phyloP scores from a whole-genome alignment of 2,888 invertebrate genomes.

The Ephialtes manifestator region DNA sequence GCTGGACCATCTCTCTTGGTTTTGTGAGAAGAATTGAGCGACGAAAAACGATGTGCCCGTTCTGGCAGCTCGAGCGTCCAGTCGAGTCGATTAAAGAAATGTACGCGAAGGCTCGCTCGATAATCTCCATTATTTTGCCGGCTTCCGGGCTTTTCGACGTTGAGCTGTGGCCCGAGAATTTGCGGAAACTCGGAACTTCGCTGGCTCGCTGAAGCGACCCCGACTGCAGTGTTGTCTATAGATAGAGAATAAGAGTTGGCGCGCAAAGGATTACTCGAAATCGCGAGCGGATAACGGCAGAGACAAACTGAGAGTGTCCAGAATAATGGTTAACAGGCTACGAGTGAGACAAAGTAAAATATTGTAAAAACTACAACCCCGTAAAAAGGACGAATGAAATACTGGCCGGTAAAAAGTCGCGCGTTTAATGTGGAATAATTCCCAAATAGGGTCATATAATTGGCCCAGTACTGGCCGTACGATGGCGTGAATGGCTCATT shows the following conservation, averaged over 20 bases:
- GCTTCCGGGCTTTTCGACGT: constrained; percentile 42
- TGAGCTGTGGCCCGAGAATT: constrained; percentile 21
- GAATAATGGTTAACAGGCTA: no score
- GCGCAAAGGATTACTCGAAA: not conserved
- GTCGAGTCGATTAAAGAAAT: constrained; percentile 43
- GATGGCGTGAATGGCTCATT: no score
- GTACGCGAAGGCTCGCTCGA: constrained; percentile 23
- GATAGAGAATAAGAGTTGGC: not conserved
- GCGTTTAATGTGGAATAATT: not conserved
- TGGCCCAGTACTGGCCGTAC: no score
- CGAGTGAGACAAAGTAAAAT: no score
- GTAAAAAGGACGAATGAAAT: no score
- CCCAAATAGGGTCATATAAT: no score
- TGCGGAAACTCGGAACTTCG: not conserved
- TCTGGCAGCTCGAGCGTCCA: constrained; percentile 14
- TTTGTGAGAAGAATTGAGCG: not conserved
- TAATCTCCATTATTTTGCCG: constrained; percentile 57
- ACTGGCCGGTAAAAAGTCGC: no score
- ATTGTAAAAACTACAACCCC: no score
- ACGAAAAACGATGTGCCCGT: not conserved
- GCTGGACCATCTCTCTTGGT: not conserved
- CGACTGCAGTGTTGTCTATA: not conserved
- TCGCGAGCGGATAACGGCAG: no score
- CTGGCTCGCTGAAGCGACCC: not conserved
- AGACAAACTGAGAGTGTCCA: no score